Percentiles rank a stretch among this genome's conserved stretches.
phyloP scores from a whole-genome alignment of 2,797 vertebrate species.

The Thaleichthys pacificus region DNA sequence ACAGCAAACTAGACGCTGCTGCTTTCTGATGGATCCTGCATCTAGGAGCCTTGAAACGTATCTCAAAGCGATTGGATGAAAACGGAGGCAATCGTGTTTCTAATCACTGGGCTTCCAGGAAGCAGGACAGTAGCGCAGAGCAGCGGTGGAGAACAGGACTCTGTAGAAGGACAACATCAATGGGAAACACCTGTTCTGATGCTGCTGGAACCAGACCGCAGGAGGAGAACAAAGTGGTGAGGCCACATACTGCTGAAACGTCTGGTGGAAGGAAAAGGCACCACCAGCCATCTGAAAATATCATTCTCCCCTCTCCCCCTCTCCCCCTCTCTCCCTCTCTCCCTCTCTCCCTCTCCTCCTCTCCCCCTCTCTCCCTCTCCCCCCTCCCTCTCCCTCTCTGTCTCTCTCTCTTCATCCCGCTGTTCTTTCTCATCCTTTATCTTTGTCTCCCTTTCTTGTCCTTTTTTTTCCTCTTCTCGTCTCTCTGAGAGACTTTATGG shows the following conservation, averaged over 20 bases:
- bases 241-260: constrained; percentile 45
- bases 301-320: constrained; percentile 2
- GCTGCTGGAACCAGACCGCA: constrained; percentile 54
- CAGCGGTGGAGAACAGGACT: constrained; percentile 47
- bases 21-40: not conserved
- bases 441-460: not conserved
- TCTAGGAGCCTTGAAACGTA: not conserved
- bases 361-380: not conserved
- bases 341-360: not conserved
- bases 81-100: constrained; percentile 19
- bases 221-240: constrained; percentile 57
- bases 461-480: constrained; percentile 33
- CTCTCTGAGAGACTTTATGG: constrained; percentile 50
- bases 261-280: constrained; percentile 50
- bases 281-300: constrained; percentile 64
- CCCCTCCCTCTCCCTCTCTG: constrained; percentile 1
- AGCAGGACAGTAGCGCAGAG: constrained; percentile 39
- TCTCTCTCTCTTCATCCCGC: not conserved
- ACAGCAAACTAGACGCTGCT: constrained; percentile 45
- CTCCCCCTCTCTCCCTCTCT: not conserved
- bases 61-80: constrained; percentile 23
- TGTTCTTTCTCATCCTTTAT: not conserved
- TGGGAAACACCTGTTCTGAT: constrained; percentile 67
- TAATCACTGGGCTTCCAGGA: constrained; percentile 36
- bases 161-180: constrained; percentile 46